These are phyloP conservation scores for Danionella dracula DNA, from an alignment of 2,797 vertebrate species.

Conservation along the genomic window DNA sequence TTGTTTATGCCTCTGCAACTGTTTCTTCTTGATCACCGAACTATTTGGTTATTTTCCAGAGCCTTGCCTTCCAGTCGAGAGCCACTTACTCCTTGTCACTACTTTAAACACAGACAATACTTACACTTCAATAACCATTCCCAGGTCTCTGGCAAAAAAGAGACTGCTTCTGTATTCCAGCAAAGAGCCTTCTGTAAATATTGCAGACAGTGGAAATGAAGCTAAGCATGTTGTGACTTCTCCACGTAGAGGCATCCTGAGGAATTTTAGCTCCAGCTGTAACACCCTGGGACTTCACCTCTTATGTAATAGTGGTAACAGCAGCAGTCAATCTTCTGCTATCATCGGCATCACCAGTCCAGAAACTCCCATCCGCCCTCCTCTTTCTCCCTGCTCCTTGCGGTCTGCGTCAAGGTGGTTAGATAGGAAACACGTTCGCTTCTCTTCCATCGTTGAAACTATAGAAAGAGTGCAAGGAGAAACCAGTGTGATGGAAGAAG, in stretches of 20 bases:
- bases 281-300: constrained; percentile 60
- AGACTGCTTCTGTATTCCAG: constrained; percentile 56
- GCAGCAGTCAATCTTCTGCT: constrained; percentile 50
- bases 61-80: constrained; percentile 52
- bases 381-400: constrained; percentile 17
- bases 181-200: constrained; percentile 48
- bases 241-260: constrained; percentile 72
- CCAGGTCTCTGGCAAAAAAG: constrained; percentile 61
- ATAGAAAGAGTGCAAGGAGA: constrained; percentile 60
- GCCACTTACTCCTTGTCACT: constrained; percentile 47
- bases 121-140: constrained; percentile 28
- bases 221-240: constrained; percentile 42
- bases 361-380: constrained; percentile 60
- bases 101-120: constrained; percentile 47
- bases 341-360: constrained; percentile 43
- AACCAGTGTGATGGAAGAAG: constrained; percentile 63
- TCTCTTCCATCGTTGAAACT: constrained; percentile 57
- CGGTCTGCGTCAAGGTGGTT: constrained; percentile 49
- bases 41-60: constrained; percentile 67
- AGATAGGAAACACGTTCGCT: constrained; percentile 82
- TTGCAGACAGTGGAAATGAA: constrained; percentile 11
- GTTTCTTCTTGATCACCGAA: constrained; percentile 44
- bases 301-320: not conserved
- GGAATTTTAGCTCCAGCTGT: constrained; percentile 57
- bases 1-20: constrained; percentile 35